Percentiles rank a stretch among this genome's conserved stretches.
Conservation (phyloP, 1,140 invertebrate genomes). For the Zaprionus africanus region DNA sequence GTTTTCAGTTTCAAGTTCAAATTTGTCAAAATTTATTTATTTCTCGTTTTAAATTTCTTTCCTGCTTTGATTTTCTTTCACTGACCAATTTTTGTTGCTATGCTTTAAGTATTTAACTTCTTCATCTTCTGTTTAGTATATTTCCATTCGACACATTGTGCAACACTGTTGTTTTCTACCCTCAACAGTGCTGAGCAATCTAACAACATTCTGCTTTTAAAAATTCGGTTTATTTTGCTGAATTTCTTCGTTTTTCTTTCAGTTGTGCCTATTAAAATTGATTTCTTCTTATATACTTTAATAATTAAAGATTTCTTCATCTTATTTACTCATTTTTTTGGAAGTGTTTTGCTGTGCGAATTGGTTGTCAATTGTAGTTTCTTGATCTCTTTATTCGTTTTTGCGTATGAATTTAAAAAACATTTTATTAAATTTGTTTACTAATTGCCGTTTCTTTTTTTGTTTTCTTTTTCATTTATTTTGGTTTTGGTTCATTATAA, state of each 20-base stretch:
- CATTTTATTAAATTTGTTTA: slow-evolving; percentile 76
- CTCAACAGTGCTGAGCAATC: slow-evolving; percentile 25
- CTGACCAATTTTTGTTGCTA: slow-evolving; percentile 27
- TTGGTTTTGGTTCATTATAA: slow-evolving; percentile 73
- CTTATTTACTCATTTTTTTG: slow-evolving; percentile 55
- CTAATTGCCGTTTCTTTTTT: slow-evolving; percentile 56
- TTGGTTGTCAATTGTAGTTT: slow-evolving; percentile 64
- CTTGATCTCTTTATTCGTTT: slow-evolving; percentile 32
- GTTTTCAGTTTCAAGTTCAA: slow-evolving; percentile 35
- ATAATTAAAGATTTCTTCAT: slow-evolving; percentile 36
- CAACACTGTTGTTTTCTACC: slow-evolving; percentile 27
- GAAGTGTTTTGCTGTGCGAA: slow-evolving; percentile 82
- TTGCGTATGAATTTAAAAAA: slow-evolving; percentile 82
- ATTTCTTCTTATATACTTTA: slow-evolving; percentile 21
- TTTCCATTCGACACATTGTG: slow-evolving; percentile 29
- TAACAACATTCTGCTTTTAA: slow-evolving; percentile 55
- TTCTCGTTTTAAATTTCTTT: slow-evolving; percentile 15
- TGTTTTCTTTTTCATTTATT: background rate
- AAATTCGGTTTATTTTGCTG: slow-evolving; percentile 76
- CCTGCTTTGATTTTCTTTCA: background rate
- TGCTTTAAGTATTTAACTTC: slow-evolving; percentile 8
- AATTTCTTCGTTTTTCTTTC: slow-evolving; percentile 39
- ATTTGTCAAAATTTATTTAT: slow-evolving; percentile 25
- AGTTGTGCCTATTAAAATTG: slow-evolving; percentile 75
- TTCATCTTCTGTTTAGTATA: slow-evolving; percentile 46